Percentiles rank a stretch among this genome's conserved stretches.
These are phyloP conservation scores for Agriopis aurantiaria DNA, from an alignment of 2,888 invertebrate species.

Conservation along the genomic window DNA sequence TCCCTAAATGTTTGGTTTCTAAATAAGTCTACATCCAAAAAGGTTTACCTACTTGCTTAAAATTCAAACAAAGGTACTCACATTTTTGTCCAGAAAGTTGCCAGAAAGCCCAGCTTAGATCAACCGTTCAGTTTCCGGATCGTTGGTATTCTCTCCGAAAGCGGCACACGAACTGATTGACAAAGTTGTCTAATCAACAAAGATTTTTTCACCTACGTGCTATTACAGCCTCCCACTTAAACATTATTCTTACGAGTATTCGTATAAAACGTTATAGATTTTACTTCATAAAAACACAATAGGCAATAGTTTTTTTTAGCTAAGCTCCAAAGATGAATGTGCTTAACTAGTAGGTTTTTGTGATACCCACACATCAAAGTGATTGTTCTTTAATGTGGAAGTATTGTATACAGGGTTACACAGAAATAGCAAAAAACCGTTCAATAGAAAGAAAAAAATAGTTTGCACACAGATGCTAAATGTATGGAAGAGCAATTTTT, in stretches of 20 bases:
- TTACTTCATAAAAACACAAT: constrained; percentile 19
- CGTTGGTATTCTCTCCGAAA: constrained; percentile 2
- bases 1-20: neutral
- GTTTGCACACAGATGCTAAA: neutral
- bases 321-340: constrained; percentile 13
- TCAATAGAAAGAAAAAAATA: neutral
- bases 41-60: neutral
- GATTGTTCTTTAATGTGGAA: constrained; percentile 7
- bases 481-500: too few species aligned
- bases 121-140: neutral
- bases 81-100: neutral
- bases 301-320: constrained; percentile 5
- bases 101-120: neutral
- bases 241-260: constrained; percentile 9
- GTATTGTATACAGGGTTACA: neutral
- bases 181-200: neutral
- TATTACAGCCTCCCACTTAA: constrained; percentile 5
- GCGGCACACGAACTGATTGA: constrained; percentile 7
- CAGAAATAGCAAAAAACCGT: neutral
- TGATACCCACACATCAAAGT: constrained; percentile 25
- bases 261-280: constrained; percentile 14
- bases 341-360: constrained; percentile 17
- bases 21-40: neutral
- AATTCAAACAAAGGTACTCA: neutral
- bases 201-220: neutral